These are phyloP conservation scores for Sinocyclocheilus anophthalmus DNA, from an alignment of 2,113 vertebrate genomes.

Conservation along the genomic window DNA sequence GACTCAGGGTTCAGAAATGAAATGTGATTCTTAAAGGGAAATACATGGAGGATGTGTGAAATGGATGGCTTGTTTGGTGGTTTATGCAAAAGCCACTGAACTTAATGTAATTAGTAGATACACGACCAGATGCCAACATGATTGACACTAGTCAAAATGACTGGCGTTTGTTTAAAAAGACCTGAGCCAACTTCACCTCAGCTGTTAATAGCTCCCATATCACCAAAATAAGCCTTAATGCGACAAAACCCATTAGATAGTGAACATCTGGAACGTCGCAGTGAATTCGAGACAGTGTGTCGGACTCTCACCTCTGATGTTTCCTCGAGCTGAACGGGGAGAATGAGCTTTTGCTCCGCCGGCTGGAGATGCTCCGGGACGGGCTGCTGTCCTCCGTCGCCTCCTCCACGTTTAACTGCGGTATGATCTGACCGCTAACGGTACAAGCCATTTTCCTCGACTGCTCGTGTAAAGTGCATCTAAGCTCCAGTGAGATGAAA, in stretches of 20 bases:
- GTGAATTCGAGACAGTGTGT: background rate
- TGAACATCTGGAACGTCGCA: too few species aligned
- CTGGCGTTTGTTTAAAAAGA: background rate
- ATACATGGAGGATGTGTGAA: background rate
- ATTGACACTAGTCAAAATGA: background rate
- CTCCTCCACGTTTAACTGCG: conserved; percentile 61
- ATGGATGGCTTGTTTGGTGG: background rate
- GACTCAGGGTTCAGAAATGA: background rate
- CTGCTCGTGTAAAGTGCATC: background rate
- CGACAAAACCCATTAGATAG: background rate
- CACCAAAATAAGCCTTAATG: background rate
- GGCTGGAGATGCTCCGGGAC: conserved; percentile 47
- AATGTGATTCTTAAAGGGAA: background rate
- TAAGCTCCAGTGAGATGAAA: background rate
- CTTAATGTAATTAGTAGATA: background rate
- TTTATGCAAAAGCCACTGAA: background rate
- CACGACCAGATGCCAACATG: background rate
- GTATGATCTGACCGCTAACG: conserved; percentile 57
- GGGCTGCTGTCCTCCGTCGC: conserved; percentile 53
- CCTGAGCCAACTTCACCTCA: background rate
- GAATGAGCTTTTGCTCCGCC: conserved; percentile 44
- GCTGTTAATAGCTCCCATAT: background rate
- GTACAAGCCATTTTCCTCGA: conserved; percentile 57
- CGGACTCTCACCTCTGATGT: conserved; percentile 53
- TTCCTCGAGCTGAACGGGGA: conserved; percentile 52